These are phyloP conservation scores for Blera fallax DNA, from an alignment of 2,888 invertebrate species.

Conservation along the genomic window DNA sequence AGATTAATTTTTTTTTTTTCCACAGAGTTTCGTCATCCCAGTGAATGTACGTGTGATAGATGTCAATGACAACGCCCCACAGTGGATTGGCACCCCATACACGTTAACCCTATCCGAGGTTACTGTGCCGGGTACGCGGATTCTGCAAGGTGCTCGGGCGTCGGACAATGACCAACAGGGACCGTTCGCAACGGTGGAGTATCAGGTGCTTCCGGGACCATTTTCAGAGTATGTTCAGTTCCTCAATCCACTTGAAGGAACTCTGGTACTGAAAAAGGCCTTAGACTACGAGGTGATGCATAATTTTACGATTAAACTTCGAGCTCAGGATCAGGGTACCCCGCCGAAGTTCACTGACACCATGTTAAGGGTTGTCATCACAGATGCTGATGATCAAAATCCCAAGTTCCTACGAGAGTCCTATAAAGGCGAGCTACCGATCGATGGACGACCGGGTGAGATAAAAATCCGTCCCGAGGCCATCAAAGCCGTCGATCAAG, in stretches of 20 bases:
- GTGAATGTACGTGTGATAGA: conserved; percentile 89
- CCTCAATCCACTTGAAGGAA: conserved; percentile 92
- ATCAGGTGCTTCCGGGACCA: conserved; percentile 89
- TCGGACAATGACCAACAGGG: conserved; percentile 93
- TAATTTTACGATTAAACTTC: conserved; percentile 89
- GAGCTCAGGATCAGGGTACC: conserved; percentile 90
- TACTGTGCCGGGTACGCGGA: conserved; percentile 86
- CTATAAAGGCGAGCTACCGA: conserved; percentile 87
- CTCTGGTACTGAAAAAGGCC: conserved; percentile 89
- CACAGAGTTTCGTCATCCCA: conserved; percentile 81
- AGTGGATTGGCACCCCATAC: conserved; percentile 91
- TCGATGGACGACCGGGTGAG: conserved; percentile 82
- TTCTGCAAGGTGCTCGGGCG: conserved; percentile 90
- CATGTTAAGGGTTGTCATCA: conserved; percentile 88
- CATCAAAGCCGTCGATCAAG: conserved; percentile 90
- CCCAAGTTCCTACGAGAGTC: conserved; percentile 90
- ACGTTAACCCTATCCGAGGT: conserved; percentile 92
- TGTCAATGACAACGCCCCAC: conserved; percentile 94
- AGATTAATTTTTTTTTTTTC: not conserved
- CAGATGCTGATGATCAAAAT: conserved; percentile 96
- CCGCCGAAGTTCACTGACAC: conserved; percentile 91
- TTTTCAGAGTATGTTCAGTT: conserved; percentile 92
- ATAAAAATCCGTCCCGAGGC: conserved; percentile 88
- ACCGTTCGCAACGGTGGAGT: conserved; percentile 93
- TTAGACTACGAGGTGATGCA: conserved; percentile 91